Percentiles rank a stretch among this genome's conserved stretches.
Evolutionary conservation across 2,888 invertebrate genomes (phyloP).

Genomic region (Lissonota sp.): DNA sequence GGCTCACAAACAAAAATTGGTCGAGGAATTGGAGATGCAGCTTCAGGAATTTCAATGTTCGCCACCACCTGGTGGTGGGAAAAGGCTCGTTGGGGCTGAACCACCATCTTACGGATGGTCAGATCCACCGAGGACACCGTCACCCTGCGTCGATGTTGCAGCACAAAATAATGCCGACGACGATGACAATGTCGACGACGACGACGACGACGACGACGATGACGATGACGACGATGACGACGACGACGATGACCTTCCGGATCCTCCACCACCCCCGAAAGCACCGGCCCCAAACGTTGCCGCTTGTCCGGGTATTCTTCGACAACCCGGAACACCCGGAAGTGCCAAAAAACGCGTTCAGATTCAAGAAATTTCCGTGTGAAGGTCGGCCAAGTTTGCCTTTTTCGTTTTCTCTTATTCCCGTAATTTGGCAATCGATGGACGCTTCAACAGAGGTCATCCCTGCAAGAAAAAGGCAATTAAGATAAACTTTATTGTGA

Average conservation of each 20-base stretch:
- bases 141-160: slow-evolving; percentile 80
- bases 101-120: slow-evolving; percentile 78
- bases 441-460: too few relatives aligned
- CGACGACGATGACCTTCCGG: slow-evolving; percentile 86
- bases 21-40: slow-evolving; percentile 86
- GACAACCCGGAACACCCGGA: slow-evolving; percentile 89
- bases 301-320: slow-evolving; percentile 86
- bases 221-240: slow-evolving; percentile 84
- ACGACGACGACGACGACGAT: slow-evolving; percentile 83
- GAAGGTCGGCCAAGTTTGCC: slow-evolving; percentile 82
- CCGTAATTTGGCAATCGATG: too few relatives aligned
- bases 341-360: slow-evolving; percentile 95
- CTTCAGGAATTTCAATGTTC: slow-evolving; percentile 87
- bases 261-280: slow-evolving; percentile 87
- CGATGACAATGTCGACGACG: slow-evolving; percentile 77
- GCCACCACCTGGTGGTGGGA: slow-evolving; percentile 83
- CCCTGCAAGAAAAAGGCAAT: too few relatives aligned
- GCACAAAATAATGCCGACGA: slow-evolving; percentile 74
- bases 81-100: slow-evolving; percentile 74
- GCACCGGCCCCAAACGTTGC: slow-evolving; percentile 84
- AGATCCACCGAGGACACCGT: slow-evolving; percentile 77
- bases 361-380: slow-evolving; percentile 96
- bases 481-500: too few relatives aligned
- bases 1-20: slow-evolving; percentile 79
- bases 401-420: too few relatives aligned